Base-by-base conservation (phyloP, 2,113 vertebrate genomes). In the Phocoena sinus region DNA sequence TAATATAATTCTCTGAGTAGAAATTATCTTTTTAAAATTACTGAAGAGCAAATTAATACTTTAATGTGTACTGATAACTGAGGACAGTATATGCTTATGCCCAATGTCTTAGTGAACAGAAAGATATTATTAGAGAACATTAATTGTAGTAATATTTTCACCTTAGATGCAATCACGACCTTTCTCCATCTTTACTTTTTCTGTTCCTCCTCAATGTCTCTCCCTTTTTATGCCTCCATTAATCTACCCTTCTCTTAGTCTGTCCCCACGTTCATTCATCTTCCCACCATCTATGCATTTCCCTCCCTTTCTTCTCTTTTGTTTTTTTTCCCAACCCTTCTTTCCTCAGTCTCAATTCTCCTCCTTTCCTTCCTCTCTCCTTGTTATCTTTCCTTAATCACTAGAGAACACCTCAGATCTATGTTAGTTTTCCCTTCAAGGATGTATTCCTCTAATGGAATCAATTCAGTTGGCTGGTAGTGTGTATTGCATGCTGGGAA, bases 21-120 rank as follows among this genome's bases (percentile, higher is more conserved):
- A 73, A 71, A 71, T 71, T 67, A 36, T 44, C 12, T 60, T 60
- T 90, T 76, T 33, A 84, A 92, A 94, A 71, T 70, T 91, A 28
- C 23, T 50, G 56, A 74, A 44, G 18, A 80, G 11, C 21, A 33
- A 47, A 73, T 50, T 36, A 83, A 79, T 11, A 28, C 33, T 74
- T 89, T 10, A 38, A 12, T 60, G 2, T n/a, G 6, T 60, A 21
- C 63, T 73, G 33, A 71, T 60, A 36, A 79, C 25, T 82, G 53
- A 77, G 65, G 71, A 83, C 12, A 44, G 41, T 36, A 2, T 50
- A 36, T 65, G 23, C 33, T 92, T 47, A 73, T 73, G 15, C 8
- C 26, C 25, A 80, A 44, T 2, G 2, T 84, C 73, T n/a, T 41
- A 0, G 31, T 85, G 56, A 91, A 38, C 13, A 94, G 63, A 38